Evolutionary conservation across 1,140 invertebrate genomes (phyloP).

Genomic region (Triops longicaudatus): DNA sequence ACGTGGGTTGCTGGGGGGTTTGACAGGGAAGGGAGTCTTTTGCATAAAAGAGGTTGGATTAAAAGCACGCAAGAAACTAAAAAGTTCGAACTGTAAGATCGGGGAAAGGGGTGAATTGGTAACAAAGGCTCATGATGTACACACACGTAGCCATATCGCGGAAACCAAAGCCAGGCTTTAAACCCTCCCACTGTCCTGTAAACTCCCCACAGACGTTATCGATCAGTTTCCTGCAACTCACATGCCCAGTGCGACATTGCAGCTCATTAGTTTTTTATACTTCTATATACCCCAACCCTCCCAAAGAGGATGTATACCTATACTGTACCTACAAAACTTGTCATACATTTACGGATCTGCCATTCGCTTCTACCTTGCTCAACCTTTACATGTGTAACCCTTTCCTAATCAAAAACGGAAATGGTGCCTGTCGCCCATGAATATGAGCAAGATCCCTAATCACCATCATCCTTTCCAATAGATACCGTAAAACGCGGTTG

Average conservation of each 20-base stretch:
- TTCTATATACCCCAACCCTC: background rate
- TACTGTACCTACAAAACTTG: background rate
- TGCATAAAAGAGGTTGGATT: constrained; percentile 3
- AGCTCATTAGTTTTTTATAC: constrained; percentile 6
- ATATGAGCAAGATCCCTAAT: too few species aligned
- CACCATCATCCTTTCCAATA: too few species aligned
- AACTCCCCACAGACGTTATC: background rate
- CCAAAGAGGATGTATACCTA: background rate
- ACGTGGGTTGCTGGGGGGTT: background rate
- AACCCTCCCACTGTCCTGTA: background rate
- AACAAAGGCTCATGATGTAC: constrained; percentile 1
- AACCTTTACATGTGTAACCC: too few species aligned
- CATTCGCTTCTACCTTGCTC: too few species aligned
- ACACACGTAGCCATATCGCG: background rate
- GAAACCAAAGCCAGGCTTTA: background rate
- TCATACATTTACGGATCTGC: background rate
- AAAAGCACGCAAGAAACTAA: background rate
- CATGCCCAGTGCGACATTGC: constrained; percentile 13
- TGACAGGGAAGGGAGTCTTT: too few species aligned
- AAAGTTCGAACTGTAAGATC: background rate
- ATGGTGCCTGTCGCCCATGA: too few species aligned
- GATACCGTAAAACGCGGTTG: too few species aligned
- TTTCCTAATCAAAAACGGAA: too few species aligned
- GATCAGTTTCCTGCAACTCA: constrained; percentile 14
- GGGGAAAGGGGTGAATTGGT: background rate